Base-by-base conservation (phyloP, 2,113 vertebrate species). In the Azemiops feae region DNA sequence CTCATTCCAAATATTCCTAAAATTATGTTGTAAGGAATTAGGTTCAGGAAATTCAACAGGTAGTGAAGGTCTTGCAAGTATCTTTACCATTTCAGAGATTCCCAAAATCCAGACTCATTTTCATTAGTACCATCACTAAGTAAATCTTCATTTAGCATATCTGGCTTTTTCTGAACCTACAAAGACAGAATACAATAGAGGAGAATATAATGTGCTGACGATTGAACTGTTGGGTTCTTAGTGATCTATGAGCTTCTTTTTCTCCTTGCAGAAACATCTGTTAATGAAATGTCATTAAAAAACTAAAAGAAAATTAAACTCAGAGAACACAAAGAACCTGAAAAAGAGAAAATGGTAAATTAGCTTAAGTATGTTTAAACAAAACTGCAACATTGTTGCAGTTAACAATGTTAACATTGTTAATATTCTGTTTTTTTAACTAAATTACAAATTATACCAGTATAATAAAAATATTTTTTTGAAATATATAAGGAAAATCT, bases 121-220 rank as follows among this genome's bases (percentile, higher is more conserved):
- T 99, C 99, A 92, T 93, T 98, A 4, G 97, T 98, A 47, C 96
- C 98, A 12, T 99, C 99, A 85, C 99, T 99, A 87, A 99, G 97
- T 16, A 99, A 97, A 95, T 99, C 99, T 97, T 99, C 99, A 18
- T 98, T 98, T 94, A 99, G 98, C 98, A 98, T 99, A 94, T 99
- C 99, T 2, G 99, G 94, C 96, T 99, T 99, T 96, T 99, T 99
- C 97, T 99, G 99, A 92, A 99, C 99, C 99, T 99, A 97, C 43
- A 96, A 96, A 94, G 43, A n/a, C 0, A 74, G 0, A 34, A 9
- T 9, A 14, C 18, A 43, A 81, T 20, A 55, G 54, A 22, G 34
- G 69, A 81, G 16, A 81, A 81, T 81, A 20, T 81, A 81, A 81
- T 8, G 6, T 81, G 74, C 6, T 20, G 6, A 81, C 7, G 34